A percentile compares a stretch with the other conserved stretches of the same genome.
These are phyloP conservation scores for Nymphicus hollandicus DNA, from an alignment of 2,113 vertebrate species.

Conservation along the genomic window DNA sequence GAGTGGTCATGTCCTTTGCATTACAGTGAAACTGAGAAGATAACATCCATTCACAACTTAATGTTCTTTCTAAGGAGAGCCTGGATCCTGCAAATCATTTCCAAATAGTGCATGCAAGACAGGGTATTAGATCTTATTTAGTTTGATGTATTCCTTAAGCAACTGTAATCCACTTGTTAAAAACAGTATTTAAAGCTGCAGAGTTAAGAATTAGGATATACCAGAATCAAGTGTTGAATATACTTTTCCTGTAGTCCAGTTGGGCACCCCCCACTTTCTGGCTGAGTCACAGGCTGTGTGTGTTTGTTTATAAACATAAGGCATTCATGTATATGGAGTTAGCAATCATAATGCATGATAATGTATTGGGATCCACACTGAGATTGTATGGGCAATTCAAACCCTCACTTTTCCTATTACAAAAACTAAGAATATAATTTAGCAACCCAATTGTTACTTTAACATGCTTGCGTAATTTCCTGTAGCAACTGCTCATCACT, in stretches of 20 bases:
- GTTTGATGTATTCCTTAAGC: background rate
- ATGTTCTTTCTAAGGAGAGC: background rate
- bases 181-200: background rate
- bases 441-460: background rate
- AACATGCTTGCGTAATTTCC: background rate
- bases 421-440: conserved; percentile 3
- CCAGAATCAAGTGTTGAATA: background rate
- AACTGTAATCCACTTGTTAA: background rate
- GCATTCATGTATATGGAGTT: background rate
- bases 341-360: background rate
- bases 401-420: background rate
- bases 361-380: background rate
- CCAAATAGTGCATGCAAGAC: background rate
- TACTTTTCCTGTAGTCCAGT: background rate
- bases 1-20: background rate
- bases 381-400: background rate
- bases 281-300: background rate
- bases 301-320: background rate
- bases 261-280: background rate
- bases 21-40: background rate
- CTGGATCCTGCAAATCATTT: background rate
- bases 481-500: background rate
- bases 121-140: background rate
- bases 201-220: background rate
- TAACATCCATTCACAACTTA: background rate